Percentiles rank a stretch among this genome's conserved stretches.
Evolutionary conservation across 2,797 vertebrate species (phyloP).

Genomic region (Ptychadena robeensis): DNA sequence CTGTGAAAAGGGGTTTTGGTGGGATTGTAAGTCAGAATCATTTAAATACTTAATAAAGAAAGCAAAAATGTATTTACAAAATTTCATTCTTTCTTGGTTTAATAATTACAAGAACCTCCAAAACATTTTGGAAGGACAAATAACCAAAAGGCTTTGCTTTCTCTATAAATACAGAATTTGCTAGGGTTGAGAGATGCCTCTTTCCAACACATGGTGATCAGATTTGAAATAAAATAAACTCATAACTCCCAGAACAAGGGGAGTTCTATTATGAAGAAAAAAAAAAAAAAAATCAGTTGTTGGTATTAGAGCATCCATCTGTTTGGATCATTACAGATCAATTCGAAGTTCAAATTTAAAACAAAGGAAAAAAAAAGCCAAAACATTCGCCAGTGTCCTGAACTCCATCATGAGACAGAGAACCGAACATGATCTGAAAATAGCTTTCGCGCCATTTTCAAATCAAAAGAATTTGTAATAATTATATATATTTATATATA

Average conservation of each 20-base stretch:
- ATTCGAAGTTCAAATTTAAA: conserved; percentile 48
- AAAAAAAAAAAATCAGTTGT: conserved; percentile 32
- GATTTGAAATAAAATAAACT: conserved; percentile 59
- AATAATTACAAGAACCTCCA: conserved; percentile 86
- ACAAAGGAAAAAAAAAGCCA: conserved; percentile 11
- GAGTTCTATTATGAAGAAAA: conserved; percentile 59
- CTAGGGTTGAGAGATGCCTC: conserved; percentile 65
- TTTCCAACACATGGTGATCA: conserved; percentile 56
- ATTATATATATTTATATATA: conserved; percentile 79
- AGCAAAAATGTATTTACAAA: conserved; percentile 91
- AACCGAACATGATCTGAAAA: conserved; percentile 63
- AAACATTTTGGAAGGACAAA: conserved; percentile 72
- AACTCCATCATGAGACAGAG: conserved; percentile 59
- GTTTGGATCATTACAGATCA: conserved; percentile 36
- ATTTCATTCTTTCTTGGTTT: conserved; percentile 80
- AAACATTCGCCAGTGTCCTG: conserved; percentile 18
- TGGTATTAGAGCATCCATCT: conserved; percentile 28
- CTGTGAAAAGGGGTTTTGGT: conserved; percentile 89
- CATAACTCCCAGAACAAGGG: conserved; percentile 20
- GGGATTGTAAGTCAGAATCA: conserved; percentile 68
- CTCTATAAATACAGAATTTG: conserved; percentile 86
- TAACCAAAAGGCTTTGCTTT: conserved; percentile 69
- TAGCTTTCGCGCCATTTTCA: conserved; percentile 70
- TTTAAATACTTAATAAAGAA: conserved; percentile 93
- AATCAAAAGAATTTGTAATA: conserved; percentile 71